A percentile compares a stretch with the other conserved stretches of the same genome.
Conservation (phyloP, 2,113 vertebrate species). For the Seriola dumerili region DNA sequence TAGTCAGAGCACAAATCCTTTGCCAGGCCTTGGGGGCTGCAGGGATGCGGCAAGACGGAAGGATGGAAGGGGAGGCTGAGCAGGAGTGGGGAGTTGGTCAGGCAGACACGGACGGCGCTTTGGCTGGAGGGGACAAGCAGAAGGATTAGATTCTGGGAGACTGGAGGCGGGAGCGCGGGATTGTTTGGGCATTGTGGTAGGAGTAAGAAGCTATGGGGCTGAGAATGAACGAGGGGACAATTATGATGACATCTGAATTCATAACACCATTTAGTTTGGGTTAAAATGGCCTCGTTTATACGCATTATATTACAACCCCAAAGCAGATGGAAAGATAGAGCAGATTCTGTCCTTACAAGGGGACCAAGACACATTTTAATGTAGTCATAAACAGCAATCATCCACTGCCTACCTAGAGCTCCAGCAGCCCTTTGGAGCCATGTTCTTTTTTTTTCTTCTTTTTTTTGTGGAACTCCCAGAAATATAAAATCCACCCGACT, state of each 20-base stretch:
- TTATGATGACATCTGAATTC: slow-evolving; percentile 73
- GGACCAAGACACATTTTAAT: slow-evolving; percentile 51
- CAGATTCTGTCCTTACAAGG: slow-evolving; percentile 47
- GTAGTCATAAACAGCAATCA: slow-evolving; percentile 57
- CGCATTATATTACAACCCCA: slow-evolving; percentile 55
- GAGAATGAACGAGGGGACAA: slow-evolving; percentile 61
- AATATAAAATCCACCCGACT: slow-evolving; percentile 25
- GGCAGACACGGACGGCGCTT: slow-evolving; percentile 71
- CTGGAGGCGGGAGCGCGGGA: slow-evolving; percentile 71
- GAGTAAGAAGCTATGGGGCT: slow-evolving; percentile 64
- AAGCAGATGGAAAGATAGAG: slow-evolving; percentile 61
- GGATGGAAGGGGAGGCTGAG: slow-evolving; percentile 68
- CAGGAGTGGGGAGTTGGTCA: slow-evolving; percentile 74
- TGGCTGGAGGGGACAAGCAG: slow-evolving; percentile 78
- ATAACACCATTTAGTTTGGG: slow-evolving; percentile 62
- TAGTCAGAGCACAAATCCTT: slow-evolving; percentile 77
- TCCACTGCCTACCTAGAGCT: slow-evolving; percentile 41
- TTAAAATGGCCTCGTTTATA: slow-evolving; percentile 66
- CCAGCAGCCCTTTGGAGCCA: slow-evolving; percentile 11
- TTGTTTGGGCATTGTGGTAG: slow-evolving; percentile 73
- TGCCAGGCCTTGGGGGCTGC: slow-evolving; percentile 76
- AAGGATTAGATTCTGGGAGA: slow-evolving; percentile 79
- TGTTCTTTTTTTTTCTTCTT: not conserved
- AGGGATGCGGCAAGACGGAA: slow-evolving; percentile 70
- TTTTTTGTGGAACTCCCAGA: slow-evolving; percentile 25